phyloP scores from a whole-genome alignment of 1,140 invertebrate genomes.

The Procambarus virginalis region DNA sequence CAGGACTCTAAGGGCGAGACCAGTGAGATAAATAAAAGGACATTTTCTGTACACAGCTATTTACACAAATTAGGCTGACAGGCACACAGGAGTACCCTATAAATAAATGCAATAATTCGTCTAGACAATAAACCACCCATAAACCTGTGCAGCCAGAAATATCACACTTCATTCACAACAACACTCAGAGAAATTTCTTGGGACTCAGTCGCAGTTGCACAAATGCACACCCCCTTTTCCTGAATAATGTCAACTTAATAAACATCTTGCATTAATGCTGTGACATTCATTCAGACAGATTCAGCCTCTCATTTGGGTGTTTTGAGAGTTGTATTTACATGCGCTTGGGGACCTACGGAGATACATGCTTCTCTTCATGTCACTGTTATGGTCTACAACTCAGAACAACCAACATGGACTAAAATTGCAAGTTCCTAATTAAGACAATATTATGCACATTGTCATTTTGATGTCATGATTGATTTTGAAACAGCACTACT shows the following conservation, averaged over 20 bases:
- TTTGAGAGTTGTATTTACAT: conserved; percentile 62
- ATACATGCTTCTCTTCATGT: conserved; percentile 64
- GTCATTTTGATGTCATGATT: conserved; percentile 69
- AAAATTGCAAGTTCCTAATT: conserved; percentile 64
- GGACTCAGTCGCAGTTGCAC: conserved; percentile 30
- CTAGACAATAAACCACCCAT: conserved; percentile 64
- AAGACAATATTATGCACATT: conserved; percentile 67
- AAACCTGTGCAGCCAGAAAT: conserved; percentile 64
- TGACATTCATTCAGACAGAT: conserved; percentile 45
- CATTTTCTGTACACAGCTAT: conserved; percentile 68
- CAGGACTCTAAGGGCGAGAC: conserved; percentile 64
- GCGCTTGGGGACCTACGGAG: conserved; percentile 60
- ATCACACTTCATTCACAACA: conserved; percentile 66
- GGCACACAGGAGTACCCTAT: conserved; percentile 59
- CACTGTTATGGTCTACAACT: conserved; percentile 53
- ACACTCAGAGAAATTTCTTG: conserved; percentile 56
- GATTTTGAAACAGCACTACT: conserved; percentile 57
- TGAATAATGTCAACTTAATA: conserved; percentile 39
- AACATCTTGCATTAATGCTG: conserved; percentile 33
- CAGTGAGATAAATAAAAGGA: conserved; percentile 67
- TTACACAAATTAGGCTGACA: conserved; percentile 66
- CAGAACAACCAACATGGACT: conserved; percentile 58
- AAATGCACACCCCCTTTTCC: conserved; percentile 22
- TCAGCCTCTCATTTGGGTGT: conserved; percentile 52
- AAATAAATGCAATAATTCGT: conserved; percentile 69